These are phyloP conservation scores for Atopsyche davidsoni DNA, from an alignment of 1,140 invertebrate genomes.

Conservation along the genomic window DNA sequence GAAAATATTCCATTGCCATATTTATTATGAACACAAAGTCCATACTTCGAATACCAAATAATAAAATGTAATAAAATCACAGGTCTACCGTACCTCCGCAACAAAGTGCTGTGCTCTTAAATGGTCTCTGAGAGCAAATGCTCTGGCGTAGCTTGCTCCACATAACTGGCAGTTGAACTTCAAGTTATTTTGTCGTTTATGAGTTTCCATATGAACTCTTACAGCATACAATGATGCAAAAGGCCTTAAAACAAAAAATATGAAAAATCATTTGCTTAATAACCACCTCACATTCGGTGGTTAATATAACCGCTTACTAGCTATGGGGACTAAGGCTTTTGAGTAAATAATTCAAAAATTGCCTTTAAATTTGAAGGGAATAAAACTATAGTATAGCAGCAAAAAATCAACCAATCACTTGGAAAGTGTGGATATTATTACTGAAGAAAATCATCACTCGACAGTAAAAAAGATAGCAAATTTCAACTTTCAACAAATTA, in stretches of 20 bases:
- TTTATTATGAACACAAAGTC: too few relatives aligned
- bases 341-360: background rate
- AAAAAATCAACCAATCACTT: too few relatives aligned
- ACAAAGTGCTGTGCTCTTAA: constrained; percentile 52
- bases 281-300: background rate
- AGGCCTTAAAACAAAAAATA: constrained; percentile 43
- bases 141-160: constrained; percentile 64
- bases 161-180: constrained; percentile 65
- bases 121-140: constrained; percentile 66
- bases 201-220: constrained; percentile 63
- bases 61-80: too few relatives aligned
- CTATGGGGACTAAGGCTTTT: too few relatives aligned
- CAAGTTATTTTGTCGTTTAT: constrained; percentile 61
- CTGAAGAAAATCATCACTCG: too few relatives aligned
- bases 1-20: background rate
- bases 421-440: too few relatives aligned
- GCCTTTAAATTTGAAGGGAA: background rate
- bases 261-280: background rate
- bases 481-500: too few relatives aligned
- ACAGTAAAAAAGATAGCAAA: too few relatives aligned
- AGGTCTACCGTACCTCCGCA: constrained; percentile 19
- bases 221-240: constrained; percentile 69
- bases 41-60: too few relatives aligned
- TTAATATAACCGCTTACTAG: too few relatives aligned
- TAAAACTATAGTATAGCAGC: constrained; percentile 2